Percentiles rank a stretch among this genome's conserved stretches.
phyloP scores from a whole-genome alignment of 2,113 vertebrate genomes.

The Monopterus albus region DNA sequence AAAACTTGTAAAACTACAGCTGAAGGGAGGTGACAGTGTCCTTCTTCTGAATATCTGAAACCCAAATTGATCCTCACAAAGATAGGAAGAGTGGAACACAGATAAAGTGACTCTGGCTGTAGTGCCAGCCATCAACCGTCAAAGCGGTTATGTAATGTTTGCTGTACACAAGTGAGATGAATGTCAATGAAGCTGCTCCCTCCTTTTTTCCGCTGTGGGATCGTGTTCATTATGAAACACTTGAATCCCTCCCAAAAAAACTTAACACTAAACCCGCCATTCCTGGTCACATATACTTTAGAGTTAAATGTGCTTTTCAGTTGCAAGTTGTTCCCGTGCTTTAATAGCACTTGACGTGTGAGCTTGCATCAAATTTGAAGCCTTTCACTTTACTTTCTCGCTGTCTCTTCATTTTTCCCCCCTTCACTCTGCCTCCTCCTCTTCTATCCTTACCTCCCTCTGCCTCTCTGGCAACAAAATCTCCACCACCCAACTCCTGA shows the following conservation, averaged over 20 bases:
- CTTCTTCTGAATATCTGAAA: neutral
- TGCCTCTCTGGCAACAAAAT: conserved; percentile 59
- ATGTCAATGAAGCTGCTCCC: conserved; percentile 50
- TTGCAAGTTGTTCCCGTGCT: neutral
- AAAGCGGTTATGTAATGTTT: conserved; percentile 73
- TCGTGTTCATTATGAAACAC: conserved; percentile 14
- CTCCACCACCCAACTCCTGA: conserved; percentile 63
- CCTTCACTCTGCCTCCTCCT: conserved; percentile 16
- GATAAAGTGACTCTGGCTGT: conserved; percentile 20
- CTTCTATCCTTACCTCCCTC: conserved; percentile 58
- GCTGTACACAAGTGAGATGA: conserved; percentile 56
- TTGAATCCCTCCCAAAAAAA: neutral
- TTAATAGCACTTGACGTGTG: neutral
- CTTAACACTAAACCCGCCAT: neutral
- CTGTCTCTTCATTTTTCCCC: conserved; percentile 16
- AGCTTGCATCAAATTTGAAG: conserved; percentile 7
- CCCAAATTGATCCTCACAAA: neutral
- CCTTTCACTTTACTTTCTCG: conserved; percentile 28
- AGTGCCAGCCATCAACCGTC: conserved; percentile 38
- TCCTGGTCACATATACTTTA: neutral
- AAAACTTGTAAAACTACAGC: neutral
- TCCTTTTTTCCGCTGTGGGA: neutral
- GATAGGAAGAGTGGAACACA: neutral
- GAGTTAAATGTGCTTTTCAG: neutral
- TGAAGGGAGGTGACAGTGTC: neutral